phyloP scores from a whole-genome alignment of 1,140 invertebrate species.

The Olivierus martensii region DNA sequence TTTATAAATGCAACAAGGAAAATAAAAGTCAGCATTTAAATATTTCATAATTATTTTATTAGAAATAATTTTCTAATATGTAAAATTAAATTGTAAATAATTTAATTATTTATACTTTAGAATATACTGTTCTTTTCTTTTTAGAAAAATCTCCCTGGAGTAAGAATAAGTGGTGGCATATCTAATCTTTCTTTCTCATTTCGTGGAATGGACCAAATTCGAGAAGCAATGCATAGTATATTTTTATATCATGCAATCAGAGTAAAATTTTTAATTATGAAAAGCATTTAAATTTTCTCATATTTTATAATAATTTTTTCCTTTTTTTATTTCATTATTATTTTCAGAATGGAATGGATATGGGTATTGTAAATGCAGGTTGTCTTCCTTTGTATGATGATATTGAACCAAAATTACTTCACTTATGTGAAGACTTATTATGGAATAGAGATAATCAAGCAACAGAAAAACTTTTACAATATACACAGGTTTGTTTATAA shows the following conservation, averaged over 20 bases:
- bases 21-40: conserved; percentile 22
- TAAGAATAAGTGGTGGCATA: conserved; percentile 43
- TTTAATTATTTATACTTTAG: no score
- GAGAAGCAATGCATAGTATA: conserved; percentile 48
- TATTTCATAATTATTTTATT: conserved; percentile 16
- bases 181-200: conserved; percentile 53
- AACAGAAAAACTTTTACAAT: no score
- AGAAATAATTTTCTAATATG: no score
- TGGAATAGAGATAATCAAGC: no score
- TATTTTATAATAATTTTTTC: no score
- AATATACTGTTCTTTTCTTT: no score
- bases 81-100: no score
- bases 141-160: conserved; percentile 37
- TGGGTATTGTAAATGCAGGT: conserved; percentile 48
- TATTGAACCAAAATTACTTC: conserved; percentile 33
- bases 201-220: conserved; percentile 41
- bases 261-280: conserved; percentile 22
- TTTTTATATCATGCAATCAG: conserved; percentile 47
- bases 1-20: conserved; percentile 41
- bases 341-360: conserved; percentile 39
- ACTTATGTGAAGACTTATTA: conserved; percentile 19
- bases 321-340: neutral
- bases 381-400: conserved; percentile 41
- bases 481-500: conserved; percentile 32
- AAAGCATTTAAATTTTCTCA: no score